Conservation (phyloP, 2,888 invertebrate species). For the Frankliniella fusca region DNA sequence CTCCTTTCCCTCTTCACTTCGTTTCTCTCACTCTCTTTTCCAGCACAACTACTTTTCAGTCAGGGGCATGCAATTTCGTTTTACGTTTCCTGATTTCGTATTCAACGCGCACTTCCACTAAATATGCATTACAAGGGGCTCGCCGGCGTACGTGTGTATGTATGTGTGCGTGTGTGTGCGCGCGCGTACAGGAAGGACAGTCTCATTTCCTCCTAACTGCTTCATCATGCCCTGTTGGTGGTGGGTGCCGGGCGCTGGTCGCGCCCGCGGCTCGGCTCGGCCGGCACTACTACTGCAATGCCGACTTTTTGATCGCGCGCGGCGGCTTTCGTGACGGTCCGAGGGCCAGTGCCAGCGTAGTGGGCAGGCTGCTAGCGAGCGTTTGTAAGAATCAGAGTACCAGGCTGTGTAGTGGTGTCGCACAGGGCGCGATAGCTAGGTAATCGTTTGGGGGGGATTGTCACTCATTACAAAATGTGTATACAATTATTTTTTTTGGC, state of each 20-base stretch:
- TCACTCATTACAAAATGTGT: not conserved
- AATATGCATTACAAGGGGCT: conserved; percentile 9
- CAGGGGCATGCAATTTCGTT: conserved; percentile 4
- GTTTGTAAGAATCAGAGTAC: too few species aligned
- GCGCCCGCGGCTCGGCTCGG: not conserved
- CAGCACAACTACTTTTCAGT: not conserved
- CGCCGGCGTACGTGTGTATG: not conserved
- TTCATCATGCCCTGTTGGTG: not conserved
- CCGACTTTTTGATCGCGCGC: too few species aligned
- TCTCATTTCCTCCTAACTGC: not conserved
- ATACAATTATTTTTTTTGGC: too few species aligned
- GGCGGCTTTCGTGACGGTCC: too few species aligned
- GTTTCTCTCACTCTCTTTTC: not conserved
- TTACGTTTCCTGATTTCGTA: conserved; percentile 20
- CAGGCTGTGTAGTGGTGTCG: too few species aligned
- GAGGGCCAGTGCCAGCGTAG: too few species aligned
- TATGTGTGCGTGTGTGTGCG: not conserved
- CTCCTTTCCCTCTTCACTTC: too few species aligned
- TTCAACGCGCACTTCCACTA: conserved; percentile 24
- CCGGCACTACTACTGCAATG: too few species aligned
- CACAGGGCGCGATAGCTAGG: too few species aligned
- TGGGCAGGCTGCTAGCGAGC: too few species aligned
- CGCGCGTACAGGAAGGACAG: not conserved
- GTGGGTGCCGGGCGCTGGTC: too few species aligned
- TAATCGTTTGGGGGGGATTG: not conserved